Conservation (phyloP, 2,888 invertebrate genomes). For the Drosophila prostipennis region DNA sequence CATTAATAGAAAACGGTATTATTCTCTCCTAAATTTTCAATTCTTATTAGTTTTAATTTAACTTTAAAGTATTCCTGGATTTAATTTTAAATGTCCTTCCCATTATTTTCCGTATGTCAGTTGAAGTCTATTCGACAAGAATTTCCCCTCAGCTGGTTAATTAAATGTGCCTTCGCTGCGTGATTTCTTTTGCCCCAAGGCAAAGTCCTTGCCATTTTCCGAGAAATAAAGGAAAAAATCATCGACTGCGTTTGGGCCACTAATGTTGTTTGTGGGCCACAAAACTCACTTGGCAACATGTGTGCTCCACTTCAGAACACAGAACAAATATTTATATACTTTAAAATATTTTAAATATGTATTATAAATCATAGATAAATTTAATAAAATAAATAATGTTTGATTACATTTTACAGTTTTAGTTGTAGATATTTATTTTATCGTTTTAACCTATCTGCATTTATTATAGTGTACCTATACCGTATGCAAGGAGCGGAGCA, state of each 20-base stretch:
- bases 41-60: conserved; percentile 3
- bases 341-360: neutral
- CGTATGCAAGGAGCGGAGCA: conserved; percentile 47
- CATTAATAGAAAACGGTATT: too few relatives aligned
- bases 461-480: conserved; percentile 1
- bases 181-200: conserved; percentile 27
- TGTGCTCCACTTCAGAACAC: conserved; percentile 17
- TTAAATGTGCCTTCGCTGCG: conserved; percentile 49
- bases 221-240: conserved; percentile 4
- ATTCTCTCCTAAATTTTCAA: too few relatives aligned
- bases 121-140: conserved; percentile 8
- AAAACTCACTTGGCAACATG: conserved; percentile 32
- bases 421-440: neutral
- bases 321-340: neutral
- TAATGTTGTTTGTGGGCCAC: conserved; percentile 52
- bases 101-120: conserved; percentile 10
- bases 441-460: neutral
- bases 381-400: neutral
- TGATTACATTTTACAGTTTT: too few relatives aligned
- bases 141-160: conserved; percentile 50
- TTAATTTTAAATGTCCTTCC: conserved; percentile 12
- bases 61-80: neutral
- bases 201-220: conserved; percentile 19
- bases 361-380: neutral
- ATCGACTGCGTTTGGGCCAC: conserved; percentile 19